Percentiles rank a stretch among this genome's conserved stretches.
phyloP scores from a whole-genome alignment of 35 echinoderm and acorn worm species.

The Acanthaster planci region DNA sequence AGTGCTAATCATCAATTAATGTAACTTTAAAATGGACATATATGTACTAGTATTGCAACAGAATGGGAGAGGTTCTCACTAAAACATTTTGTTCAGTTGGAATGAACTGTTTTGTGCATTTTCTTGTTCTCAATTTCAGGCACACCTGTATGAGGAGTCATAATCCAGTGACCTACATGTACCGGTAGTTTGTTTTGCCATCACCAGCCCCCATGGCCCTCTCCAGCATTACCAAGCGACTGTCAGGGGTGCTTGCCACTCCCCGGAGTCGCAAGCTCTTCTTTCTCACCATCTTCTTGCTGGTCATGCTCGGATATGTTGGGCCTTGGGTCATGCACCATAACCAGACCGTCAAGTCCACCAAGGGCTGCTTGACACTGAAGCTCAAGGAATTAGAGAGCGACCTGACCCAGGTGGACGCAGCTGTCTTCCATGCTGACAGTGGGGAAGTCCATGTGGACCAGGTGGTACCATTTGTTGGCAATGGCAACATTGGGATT shows the following conservation, averaged over 20 bases:
- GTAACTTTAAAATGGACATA: too few relatives aligned
- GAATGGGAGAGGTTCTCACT: too few relatives aligned
- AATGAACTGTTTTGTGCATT: too few relatives aligned
- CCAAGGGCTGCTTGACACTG: conserved; percentile 70
- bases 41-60: too few relatives aligned
- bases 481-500: conserved; percentile 85
- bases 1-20: too few relatives aligned
- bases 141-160: too few relatives aligned
- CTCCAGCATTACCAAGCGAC: conserved; percentile 15
- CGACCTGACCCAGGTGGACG: conserved; percentile 43
- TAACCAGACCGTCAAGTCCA: conserved; percentile 68
- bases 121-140: too few relatives aligned
- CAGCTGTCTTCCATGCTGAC: conserved; percentile 47
- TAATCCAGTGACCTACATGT: too few relatives aligned
- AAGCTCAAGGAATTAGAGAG: conserved; percentile 62
- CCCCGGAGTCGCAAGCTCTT: conserved; percentile 64
- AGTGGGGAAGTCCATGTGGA: neutral
- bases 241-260: conserved; percentile 32
- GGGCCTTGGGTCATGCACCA: conserved; percentile 86
- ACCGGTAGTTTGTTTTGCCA: too few relatives aligned
- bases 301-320: conserved; percentile 82
- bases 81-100: too few relatives aligned
- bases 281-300: conserved; percentile 53
- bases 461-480: conserved; percentile 59
- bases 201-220: conserved; percentile 7